Evolutionary conservation across 2,797 vertebrate genomes (phyloP).

Genomic region (Lepilemur ruficaudatus): DNA sequence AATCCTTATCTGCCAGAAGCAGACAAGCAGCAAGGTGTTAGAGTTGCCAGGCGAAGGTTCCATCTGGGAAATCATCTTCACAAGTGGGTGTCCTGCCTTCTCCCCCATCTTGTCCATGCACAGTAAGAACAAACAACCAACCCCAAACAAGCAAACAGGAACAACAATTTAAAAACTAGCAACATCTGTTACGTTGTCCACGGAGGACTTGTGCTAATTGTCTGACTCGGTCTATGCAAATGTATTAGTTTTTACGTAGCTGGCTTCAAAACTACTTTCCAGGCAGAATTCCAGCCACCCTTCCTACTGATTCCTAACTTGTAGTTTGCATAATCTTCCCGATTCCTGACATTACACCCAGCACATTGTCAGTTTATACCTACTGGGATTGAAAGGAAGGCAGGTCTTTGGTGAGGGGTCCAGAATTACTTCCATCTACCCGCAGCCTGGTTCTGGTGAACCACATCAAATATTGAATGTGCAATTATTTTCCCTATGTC

Average conservation of each 20-base stretch:
- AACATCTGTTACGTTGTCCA: constrained; percentile 73
- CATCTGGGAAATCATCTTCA: constrained; percentile 17
- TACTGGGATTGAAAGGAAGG: constrained; percentile 7
- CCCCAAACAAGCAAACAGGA: constrained; percentile 12
- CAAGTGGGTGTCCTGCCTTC: neutral
- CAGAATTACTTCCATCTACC: constrained; percentile 23
- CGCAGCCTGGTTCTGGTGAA: constrained; percentile 64
- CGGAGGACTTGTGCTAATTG: constrained; percentile 62
- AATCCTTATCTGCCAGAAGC: constrained; percentile 45
- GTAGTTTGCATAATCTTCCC: constrained; percentile 73
- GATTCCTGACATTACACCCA: constrained; percentile 60
- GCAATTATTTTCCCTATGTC: constrained; percentile 63
- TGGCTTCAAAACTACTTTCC: constrained; percentile 59
- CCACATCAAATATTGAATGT: constrained; percentile 72
- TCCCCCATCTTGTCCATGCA: constrained; percentile 23
- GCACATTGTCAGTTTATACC: neutral
- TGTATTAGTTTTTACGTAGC: constrained; percentile 73
- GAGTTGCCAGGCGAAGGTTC: neutral
- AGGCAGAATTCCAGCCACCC: constrained; percentile 59
- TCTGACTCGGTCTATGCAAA: constrained; percentile 62
- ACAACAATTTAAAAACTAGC: constrained; percentile 41
- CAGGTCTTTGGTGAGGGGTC: neutral
- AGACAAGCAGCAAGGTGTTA: neutral
- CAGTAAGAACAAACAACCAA: constrained; percentile 22
- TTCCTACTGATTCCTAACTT: constrained; percentile 64